Conservation (phyloP, 1,140 invertebrate species). For the Asobara japonica region DNA sequence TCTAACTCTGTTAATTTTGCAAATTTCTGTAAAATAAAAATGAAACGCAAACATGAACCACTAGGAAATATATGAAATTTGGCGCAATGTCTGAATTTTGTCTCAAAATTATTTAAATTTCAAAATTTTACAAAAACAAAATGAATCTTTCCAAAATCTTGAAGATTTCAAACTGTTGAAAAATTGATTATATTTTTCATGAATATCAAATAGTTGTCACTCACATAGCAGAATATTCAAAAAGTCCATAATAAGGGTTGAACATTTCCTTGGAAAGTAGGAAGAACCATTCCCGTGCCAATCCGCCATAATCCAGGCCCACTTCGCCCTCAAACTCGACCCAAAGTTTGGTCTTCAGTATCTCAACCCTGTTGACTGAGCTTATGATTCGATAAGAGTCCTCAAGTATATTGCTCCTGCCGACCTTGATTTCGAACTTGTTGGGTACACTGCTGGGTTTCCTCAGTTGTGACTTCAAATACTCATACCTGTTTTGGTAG, state of each 20-base stretch:
- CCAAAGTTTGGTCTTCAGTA: constrained; percentile 97
- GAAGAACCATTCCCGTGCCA: constrained; percentile 98
- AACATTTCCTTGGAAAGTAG: constrained; percentile 99
- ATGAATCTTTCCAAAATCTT: too few species aligned
- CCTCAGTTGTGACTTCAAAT: constrained; percentile 93
- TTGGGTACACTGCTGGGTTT: constrained; percentile 96
- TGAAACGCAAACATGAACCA: too few species aligned
- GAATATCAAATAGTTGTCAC: too few species aligned
- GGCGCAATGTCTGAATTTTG: too few species aligned
- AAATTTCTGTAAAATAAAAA: too few species aligned
- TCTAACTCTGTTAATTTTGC: too few species aligned
- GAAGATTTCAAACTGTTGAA: too few species aligned
- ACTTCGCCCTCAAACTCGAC: constrained; percentile 98
- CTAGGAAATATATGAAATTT: too few species aligned
- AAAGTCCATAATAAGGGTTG: constrained; percentile 98
- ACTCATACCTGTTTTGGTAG: too few species aligned
- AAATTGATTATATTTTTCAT: too few species aligned
- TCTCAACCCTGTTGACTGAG: constrained; percentile 83
- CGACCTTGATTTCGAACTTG: constrained; percentile 97
- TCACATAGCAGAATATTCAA: constrained; percentile 96
- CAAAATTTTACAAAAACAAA: too few species aligned
- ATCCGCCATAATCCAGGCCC: constrained; percentile 96
- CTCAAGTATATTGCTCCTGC: constrained; percentile 90
- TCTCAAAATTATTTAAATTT: too few species aligned
- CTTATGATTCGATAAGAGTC: constrained; percentile 94